Evolutionary conservation across 1,140 invertebrate genomes (phyloP).

Genomic region (Zophobas atratus): DNA sequence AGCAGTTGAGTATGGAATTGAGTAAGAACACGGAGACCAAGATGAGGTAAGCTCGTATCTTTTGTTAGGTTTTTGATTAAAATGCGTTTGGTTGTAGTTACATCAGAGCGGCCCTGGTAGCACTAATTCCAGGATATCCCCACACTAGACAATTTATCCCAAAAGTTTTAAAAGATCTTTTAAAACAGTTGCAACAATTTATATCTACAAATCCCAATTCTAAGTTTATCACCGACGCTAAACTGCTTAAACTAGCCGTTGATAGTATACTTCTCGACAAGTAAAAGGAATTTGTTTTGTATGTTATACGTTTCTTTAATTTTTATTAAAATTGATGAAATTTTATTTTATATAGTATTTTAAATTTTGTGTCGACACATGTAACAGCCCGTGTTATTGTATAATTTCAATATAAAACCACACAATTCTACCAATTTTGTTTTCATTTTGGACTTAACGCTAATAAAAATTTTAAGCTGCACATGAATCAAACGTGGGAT

Average conservation of each 20-base stretch:
- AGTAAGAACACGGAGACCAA: constrained; percentile 89
- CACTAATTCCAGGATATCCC: constrained; percentile 82
- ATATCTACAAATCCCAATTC: constrained; percentile 79
- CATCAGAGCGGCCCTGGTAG: constrained; percentile 89
- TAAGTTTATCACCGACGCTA: constrained; percentile 79
- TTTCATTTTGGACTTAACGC: not conserved
- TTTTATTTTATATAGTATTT: constrained; percentile 16
- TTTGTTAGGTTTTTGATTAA: constrained; percentile 2
- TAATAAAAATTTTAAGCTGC: too few species aligned
- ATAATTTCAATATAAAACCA: constrained; percentile 24
- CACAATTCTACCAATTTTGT: not conserved
- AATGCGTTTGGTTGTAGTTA: constrained; percentile 74
- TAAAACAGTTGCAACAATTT: constrained; percentile 81
- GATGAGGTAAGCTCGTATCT: constrained; percentile 77
- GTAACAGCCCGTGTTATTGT: not conserved
- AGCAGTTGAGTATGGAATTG: constrained; percentile 93
- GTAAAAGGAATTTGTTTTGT: constrained; percentile 2
- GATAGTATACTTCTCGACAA: constrained; percentile 52
- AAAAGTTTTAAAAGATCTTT: constrained; percentile 82
- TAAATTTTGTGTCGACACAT: constrained; percentile 10
- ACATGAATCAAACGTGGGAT: not conserved
- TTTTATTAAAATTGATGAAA: constrained; percentile 9
- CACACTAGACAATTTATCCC: constrained; percentile 88
- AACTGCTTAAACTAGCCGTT: constrained; percentile 84
- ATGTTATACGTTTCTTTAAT: not conserved